phyloP scores from a whole-genome alignment of 2,888 invertebrate genomes.

The Euplagia quadripunctaria region DNA sequence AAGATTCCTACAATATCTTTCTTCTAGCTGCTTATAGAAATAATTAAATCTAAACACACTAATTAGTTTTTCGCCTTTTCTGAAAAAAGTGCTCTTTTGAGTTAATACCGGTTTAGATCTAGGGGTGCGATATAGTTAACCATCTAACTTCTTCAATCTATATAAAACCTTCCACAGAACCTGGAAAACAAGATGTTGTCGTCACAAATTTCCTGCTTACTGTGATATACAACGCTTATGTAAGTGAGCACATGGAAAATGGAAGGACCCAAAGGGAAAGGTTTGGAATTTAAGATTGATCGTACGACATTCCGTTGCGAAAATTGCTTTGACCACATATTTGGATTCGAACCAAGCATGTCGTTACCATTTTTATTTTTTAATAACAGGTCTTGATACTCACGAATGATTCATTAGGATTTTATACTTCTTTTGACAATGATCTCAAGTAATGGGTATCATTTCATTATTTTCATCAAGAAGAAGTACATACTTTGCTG shows the following conservation, averaged over 20 bases:
- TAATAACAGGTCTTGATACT: background rate
- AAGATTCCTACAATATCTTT: too few relatives aligned
- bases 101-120: too few relatives aligned
- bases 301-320: constrained; percentile 15
- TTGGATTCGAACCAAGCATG: background rate
- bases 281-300: constrained; percentile 21
- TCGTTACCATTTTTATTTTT: constrained; percentile 1
- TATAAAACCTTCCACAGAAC: background rate
- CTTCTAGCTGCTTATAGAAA: too few relatives aligned
- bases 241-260: constrained; percentile 10
- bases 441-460: too few relatives aligned
- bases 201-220: background rate
- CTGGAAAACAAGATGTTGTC: background rate
- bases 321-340: constrained; percentile 17
- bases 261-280: constrained; percentile 6
- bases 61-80: too few relatives aligned
- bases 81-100: too few relatives aligned
- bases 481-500: background rate
- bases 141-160: background rate
- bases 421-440: too few relatives aligned
- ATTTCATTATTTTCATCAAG: too few relatives aligned
- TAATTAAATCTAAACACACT: too few relatives aligned
- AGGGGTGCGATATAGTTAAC: too few relatives aligned
- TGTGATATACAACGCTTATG: constrained; percentile 4
- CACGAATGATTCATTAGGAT: constrained; percentile 29